These are phyloP conservation scores for Triops cancriformis DNA, from an alignment of 1,140 invertebrate genomes.

Conservation along the genomic window DNA sequence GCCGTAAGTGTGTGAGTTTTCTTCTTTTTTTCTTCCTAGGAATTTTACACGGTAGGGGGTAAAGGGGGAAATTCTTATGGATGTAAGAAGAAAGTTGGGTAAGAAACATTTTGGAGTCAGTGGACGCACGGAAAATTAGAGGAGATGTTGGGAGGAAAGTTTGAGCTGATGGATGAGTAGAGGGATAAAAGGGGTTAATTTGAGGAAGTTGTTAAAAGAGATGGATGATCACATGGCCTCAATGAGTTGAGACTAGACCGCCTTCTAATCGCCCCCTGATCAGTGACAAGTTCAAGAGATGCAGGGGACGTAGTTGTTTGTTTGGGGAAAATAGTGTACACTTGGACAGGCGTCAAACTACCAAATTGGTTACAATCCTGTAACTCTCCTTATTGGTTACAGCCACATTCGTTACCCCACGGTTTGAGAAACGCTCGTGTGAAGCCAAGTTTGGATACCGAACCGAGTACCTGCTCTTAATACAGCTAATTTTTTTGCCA, in stretches of 20 bases:
- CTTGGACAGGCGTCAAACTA: too few species aligned
- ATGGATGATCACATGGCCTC: neutral
- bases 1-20: neutral
- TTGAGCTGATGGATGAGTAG: neutral
- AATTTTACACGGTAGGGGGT: neutral
- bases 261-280: neutral
- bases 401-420: too few species aligned
- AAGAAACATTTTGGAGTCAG: neutral
- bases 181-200: constrained; percentile 7
- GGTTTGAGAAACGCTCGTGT: too few species aligned
- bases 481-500: too few species aligned
- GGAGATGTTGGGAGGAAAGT: neutral
- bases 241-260: neutral
- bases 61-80: neutral
- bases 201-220: neutral
- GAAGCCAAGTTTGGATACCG: too few species aligned
- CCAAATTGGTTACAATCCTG: too few species aligned
- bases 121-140: neutral
- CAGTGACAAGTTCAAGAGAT: neutral
- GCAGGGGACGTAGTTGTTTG: too few species aligned
- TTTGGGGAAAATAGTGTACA: too few species aligned
- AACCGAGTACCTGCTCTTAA: too few species aligned
- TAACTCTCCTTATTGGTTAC: too few species aligned
- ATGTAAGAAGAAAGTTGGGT: neutral
- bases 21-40: too few species aligned